These are phyloP conservation scores for Apis dorsata DNA, from an alignment of 1,140 invertebrate genomes.

Conservation along the genomic window DNA sequence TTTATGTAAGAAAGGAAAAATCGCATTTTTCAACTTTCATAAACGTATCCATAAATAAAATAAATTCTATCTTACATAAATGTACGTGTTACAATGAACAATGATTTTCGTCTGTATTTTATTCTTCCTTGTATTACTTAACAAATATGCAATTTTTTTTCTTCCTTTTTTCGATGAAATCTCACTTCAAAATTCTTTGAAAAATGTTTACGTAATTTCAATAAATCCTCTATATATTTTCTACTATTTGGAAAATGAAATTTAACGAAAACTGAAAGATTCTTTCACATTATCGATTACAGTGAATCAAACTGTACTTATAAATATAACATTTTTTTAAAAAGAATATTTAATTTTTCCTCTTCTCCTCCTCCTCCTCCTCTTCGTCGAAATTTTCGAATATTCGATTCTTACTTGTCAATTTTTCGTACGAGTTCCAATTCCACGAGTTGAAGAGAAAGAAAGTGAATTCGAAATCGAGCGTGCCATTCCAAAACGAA, in stretches of 20 bases:
- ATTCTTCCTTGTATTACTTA: neutral
- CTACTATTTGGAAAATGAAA: no score
- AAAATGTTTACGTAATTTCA: neutral
- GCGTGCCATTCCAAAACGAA: neutral
- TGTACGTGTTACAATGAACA: neutral
- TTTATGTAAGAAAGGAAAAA: neutral
- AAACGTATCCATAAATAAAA: neutral
- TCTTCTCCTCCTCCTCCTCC: no score
- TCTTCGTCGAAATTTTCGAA: no score
- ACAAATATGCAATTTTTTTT: neutral
- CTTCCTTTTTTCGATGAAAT: neutral
- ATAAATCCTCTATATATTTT: neutral
- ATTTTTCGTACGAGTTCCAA: slow-evolving; percentile 21
- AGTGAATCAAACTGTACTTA: neutral
- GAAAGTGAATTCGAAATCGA: slow-evolving; percentile 56
- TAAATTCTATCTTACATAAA: neutral
- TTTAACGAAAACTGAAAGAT: no score
- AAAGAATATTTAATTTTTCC: no score
- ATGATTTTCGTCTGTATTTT: neutral
- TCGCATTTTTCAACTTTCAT: neutral
- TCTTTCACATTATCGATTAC: neutral
- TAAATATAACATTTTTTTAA: no score
- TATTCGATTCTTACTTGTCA: no score
- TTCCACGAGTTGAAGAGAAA: slow-evolving; percentile 24
- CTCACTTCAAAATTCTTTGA: neutral